phyloP scores from a whole-genome alignment of 2,797 vertebrate species.

The Okamejei kenojei region DNA sequence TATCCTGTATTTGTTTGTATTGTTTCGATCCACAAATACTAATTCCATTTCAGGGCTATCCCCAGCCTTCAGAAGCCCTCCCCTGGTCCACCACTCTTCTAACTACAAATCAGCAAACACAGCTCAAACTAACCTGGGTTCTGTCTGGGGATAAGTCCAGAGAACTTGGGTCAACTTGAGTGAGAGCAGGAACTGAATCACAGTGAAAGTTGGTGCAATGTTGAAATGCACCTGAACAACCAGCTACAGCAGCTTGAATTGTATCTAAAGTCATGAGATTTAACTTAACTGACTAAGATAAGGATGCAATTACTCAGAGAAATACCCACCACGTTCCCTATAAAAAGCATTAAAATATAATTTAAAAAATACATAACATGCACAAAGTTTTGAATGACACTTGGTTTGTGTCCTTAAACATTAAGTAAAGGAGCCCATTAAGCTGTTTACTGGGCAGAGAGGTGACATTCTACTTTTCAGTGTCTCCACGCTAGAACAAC shows the following conservation, averaged over 20 bases:
- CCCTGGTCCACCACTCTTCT: neutral
- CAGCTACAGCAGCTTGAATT: neutral
- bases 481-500: too few relatives aligned
- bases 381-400: neutral
- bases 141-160: neutral
- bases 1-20: neutral
- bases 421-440: neutral
- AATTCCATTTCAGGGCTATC: neutral
- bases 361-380: neutral
- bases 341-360: neutral
- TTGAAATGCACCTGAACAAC: neutral
- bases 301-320: neutral
- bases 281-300: neutral
- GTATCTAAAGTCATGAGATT: neutral
- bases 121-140: neutral
- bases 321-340: neutral
- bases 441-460: neutral
- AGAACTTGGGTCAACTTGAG: neutral
- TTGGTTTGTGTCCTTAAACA: neutral
- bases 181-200: neutral
- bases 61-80: neutral
- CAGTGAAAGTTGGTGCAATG: neutral
- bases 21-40: neutral
- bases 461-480: neutral
- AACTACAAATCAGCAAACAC: neutral